A percentile compares a stretch with the other conserved stretches of the same genome.
These are phyloP conservation scores for Squalus acanthias DNA, from an alignment of 2,797 vertebrate genomes.

Conservation along the genomic window DNA sequence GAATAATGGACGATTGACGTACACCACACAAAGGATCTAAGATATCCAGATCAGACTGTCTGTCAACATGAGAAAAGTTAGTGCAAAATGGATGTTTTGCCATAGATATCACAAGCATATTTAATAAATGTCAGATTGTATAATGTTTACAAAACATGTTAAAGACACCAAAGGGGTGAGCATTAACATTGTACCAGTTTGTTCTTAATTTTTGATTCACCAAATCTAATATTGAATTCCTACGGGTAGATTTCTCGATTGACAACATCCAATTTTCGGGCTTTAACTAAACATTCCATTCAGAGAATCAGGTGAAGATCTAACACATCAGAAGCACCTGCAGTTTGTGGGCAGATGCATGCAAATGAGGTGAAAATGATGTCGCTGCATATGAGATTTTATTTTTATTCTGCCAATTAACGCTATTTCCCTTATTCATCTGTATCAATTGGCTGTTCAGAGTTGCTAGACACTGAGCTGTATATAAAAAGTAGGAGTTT, in stretches of 20 bases:
- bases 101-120: not conserved
- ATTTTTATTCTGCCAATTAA: not conserved
- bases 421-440: not conserved
- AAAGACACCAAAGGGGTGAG: not conserved
- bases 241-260: not conserved
- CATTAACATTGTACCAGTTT: not conserved
- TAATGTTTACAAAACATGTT: not conserved
- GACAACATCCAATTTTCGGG: not conserved
- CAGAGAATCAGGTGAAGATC: not conserved
- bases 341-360: too few species aligned
- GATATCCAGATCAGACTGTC: too few species aligned
- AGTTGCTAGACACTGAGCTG: not conserved
- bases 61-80: not conserved
- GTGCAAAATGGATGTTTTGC: not conserved
- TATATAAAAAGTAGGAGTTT: not conserved
- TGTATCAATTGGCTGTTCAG: not conserved
- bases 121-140: constrained; percentile 4
- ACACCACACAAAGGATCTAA: not conserved
- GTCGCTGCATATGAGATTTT: too few species aligned
- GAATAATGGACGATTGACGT: not conserved
- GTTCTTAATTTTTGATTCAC: not conserved
- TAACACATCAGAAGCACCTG: not conserved
- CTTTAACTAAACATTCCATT: not conserved
- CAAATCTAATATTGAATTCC: not conserved
- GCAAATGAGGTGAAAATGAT: too few species aligned